These are phyloP conservation scores for Penaeus indicus DNA, from an alignment of 1,140 invertebrate genomes.

Conservation along the genomic window DNA sequence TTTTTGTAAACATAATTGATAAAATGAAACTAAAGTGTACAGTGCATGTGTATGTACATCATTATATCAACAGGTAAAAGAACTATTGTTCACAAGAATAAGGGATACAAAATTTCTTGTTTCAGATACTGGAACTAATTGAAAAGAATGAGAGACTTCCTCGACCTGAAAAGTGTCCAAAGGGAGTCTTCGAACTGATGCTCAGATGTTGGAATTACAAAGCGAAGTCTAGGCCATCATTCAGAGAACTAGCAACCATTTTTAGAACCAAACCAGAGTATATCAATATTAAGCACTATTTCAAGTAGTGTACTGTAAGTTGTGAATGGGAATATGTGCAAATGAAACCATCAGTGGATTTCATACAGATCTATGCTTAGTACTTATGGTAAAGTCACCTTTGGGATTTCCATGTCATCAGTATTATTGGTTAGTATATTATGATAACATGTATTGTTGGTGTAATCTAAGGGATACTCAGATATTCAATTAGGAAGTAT, in stretches of 20 bases:
- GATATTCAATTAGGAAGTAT: too few species aligned
- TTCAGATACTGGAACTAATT: slow-evolving; percentile 85
- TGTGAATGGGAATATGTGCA: too few species aligned
- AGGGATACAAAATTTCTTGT: neutral
- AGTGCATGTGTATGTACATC: too few species aligned
- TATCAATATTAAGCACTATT: slow-evolving; percentile 74
- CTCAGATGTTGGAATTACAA: slow-evolving; percentile 89
- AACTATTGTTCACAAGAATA: neutral
- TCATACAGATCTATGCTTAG: too few species aligned
- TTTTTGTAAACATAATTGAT: too few species aligned
- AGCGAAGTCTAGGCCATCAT: slow-evolving; percentile 83
- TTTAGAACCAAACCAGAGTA: slow-evolving; percentile 83
- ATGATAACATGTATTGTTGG: too few species aligned
- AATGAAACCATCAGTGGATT: too few species aligned
- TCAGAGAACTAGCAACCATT: slow-evolving; percentile 82
- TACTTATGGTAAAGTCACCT: too few species aligned
- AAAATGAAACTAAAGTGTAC: too few species aligned
- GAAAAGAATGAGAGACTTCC: slow-evolving; percentile 82
- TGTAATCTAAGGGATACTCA: too few species aligned
- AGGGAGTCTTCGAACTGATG: slow-evolving; percentile 89
- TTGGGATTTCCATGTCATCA: too few species aligned
- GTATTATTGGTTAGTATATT: too few species aligned
- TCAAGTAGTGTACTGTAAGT: slow-evolving; percentile 28
- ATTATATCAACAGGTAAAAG: neutral
- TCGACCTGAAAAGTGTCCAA: slow-evolving; percentile 85